These are phyloP conservation scores for Drosophila stalkeri DNA, from an alignment of 2,888 invertebrate species.

Conservation along the genomic window DNA sequence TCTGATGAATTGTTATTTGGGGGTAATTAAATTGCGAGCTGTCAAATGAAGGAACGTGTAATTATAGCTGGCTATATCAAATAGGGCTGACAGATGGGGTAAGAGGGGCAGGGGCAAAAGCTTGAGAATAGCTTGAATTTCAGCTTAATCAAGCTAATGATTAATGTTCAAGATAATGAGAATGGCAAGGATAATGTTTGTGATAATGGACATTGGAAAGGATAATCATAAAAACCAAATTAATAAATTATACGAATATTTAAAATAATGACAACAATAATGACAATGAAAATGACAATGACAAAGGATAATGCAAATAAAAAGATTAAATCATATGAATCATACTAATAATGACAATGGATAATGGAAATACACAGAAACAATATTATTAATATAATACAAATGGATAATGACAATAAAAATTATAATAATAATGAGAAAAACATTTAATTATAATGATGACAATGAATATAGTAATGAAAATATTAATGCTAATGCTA, in stretches of 20 bases:
- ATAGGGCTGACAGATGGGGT: background rate
- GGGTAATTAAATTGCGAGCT: conserved; percentile 24
- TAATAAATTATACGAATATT: no score
- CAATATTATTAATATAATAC: background rate
- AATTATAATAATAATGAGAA: background rate
- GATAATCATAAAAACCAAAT: background rate
- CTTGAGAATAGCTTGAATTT: background rate
- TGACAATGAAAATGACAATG: background rate
- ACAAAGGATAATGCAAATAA: background rate
- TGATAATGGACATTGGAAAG: no score
- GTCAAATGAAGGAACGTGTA: conserved; percentile 13
- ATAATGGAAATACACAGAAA: no score
- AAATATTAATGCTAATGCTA: background rate
- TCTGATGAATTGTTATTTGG: conserved; percentile 31
- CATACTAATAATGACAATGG: background rate
- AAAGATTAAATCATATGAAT: background rate
- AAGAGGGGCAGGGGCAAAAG: background rate
- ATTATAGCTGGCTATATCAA: conserved; percentile 24
- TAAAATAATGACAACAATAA: background rate
- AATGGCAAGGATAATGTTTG: no score
- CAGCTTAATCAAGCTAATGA: background rate
- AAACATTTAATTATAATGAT: background rate
- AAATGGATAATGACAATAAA: background rate
- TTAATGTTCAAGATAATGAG: background rate
- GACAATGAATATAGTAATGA: background rate